Conservation (phyloP, 2,888 invertebrate genomes). For the Romanomermis culicivorax region DNA sequence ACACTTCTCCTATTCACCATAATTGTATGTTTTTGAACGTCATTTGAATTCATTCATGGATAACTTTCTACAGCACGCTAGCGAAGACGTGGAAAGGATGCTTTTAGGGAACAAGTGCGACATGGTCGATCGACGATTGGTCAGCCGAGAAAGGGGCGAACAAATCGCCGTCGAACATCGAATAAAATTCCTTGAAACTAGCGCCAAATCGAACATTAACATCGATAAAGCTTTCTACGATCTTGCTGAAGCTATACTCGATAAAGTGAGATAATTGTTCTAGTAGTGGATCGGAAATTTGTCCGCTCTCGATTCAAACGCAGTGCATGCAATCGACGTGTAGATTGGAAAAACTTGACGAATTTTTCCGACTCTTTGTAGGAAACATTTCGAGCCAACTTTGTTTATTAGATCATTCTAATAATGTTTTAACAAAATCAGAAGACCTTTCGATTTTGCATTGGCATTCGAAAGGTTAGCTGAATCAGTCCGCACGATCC, state of each 20-base stretch:
- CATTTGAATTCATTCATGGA: not conserved
- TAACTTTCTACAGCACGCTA: slow-evolving; percentile 43
- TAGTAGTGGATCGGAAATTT: too few species aligned
- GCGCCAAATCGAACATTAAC: slow-evolving; percentile 89
- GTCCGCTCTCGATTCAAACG: not conserved
- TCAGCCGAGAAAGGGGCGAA: slow-evolving; percentile 79
- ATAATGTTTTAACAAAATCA: too few species aligned
- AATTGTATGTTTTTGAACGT: too few species aligned
- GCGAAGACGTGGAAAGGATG: slow-evolving; percentile 98
- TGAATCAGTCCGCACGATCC: too few species aligned
- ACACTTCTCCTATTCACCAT: too few species aligned
- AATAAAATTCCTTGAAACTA: slow-evolving; percentile 97
- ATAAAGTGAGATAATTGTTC: slow-evolving; percentile 23
- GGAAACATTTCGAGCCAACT: too few species aligned
- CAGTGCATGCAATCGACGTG: not conserved
- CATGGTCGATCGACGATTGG: slow-evolving; percentile 75
- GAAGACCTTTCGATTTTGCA: too few species aligned
- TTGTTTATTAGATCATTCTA: too few species aligned
- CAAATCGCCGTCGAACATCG: slow-evolving; percentile 80
- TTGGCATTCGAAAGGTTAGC: too few species aligned
- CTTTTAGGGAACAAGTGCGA: slow-evolving; percentile 92
- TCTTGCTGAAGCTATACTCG: slow-evolving; percentile 47
- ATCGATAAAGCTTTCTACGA: slow-evolving; percentile 95
- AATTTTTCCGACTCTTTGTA: too few species aligned
- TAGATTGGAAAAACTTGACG: too few species aligned